Base-by-base conservation (phyloP, 2,888 invertebrate species). In the Diarsia mendica region DNA sequence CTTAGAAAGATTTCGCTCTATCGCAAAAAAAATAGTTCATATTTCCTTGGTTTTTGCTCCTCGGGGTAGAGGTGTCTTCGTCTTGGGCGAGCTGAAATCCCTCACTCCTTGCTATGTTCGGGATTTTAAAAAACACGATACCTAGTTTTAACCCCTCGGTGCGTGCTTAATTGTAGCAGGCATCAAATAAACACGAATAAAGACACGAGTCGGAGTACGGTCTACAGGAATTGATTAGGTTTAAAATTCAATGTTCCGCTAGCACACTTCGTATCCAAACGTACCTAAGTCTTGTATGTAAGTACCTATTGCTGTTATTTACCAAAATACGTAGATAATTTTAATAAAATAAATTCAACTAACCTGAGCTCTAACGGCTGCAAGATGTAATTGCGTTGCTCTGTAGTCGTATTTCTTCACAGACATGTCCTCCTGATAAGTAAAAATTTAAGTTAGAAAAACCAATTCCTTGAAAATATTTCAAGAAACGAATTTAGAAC, bases 361-460 rank as follows among this genome's bases (percentile, higher is more conserved):
- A 97, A 99, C 99, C 98, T 99, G 99, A 77, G 99, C 98, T 96
- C 98, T 97, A 74, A 99, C 98, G 77, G 99, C 98, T 72, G 98
- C 98, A 82, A 99, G 97, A 94, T 99, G 99, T 83, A 99, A 97
- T 93, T 99, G 98, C 66, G 99, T 98, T 70, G 99, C 98, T 86
- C 98, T 97, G 88, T 99, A 97, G 96, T 99, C 99, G 95, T 99
- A 99, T 91, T 98, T 97, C 96, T 99, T 99, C 96, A 98, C 97
- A 84, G 99, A 99, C 92, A 99, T 98, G 90, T 99, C 99, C 94
- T 99, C 99, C 96, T 99, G 98, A 72, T 75, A 33, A 15, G 13
- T 70, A 33, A 70, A 80, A 75, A 61, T 18, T 49, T 55, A 10
- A 33, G 13, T 79, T 60, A 68, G n/a, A 44, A 61, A 49, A 33